These are phyloP conservation scores for Callocephalon fimbriatum DNA, from an alignment of 2,113 vertebrate genomes.

Conservation along the genomic window DNA sequence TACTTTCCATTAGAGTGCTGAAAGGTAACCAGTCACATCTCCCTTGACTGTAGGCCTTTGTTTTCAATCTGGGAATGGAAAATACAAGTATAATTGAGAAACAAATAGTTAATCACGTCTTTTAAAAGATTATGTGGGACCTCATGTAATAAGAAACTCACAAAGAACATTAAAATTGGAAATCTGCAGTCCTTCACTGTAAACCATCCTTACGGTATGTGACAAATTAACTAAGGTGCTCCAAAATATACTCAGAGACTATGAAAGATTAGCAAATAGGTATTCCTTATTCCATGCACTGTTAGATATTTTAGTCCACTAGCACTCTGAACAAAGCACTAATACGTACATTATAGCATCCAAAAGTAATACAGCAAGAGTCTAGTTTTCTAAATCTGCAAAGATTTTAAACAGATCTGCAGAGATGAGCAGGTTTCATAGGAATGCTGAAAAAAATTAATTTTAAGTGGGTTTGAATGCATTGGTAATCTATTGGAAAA, in stretches of 20 bases:
- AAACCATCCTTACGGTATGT: background rate
- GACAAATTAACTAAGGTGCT: background rate
- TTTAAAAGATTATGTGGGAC: background rate
- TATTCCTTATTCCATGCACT: background rate
- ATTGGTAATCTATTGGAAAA: constrained; percentile 9
- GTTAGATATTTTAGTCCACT: background rate
- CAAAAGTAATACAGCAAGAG: background rate
- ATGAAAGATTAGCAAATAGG: background rate
- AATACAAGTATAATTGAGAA: background rate
- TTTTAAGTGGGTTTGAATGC: background rate
- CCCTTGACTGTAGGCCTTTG: background rate
- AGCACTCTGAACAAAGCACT: background rate
- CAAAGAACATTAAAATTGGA: background rate
- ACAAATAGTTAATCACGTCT: background rate
- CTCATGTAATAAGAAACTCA: background rate
- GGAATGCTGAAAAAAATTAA: background rate
- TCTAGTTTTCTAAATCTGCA: background rate
- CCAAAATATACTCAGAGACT: background rate
- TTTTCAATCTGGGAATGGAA: background rate
- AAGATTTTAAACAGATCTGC: background rate
- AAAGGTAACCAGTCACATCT: background rate
- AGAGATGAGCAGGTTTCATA: background rate
- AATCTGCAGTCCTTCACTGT: background rate
- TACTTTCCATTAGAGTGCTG: background rate
- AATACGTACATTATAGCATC: background rate